Base-by-base conservation (phyloP, 1,140 invertebrate species). In the Psilanteris sp. region DNA sequence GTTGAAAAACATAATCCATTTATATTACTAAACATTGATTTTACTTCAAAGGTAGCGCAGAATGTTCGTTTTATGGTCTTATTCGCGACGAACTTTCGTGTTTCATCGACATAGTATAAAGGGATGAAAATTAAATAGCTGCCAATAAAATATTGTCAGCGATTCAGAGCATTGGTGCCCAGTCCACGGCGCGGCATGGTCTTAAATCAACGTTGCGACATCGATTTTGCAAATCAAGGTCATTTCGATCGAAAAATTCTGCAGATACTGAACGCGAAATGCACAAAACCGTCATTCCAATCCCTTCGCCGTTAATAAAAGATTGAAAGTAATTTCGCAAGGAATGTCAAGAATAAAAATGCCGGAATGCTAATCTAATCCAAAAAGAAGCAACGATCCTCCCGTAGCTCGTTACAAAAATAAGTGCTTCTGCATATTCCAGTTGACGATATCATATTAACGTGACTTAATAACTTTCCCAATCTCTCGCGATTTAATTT, bases 101-200 rank as follows among this genome's bases (percentile, higher is more conserved):
- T 54, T 44, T 32, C 14, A 27, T 22, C 31, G 13, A 9, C 18
- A 24, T 39, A 54, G 61, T 71, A 54, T 59, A 61, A 54, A 62
- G 31, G 18, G 32, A 75, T 62, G 37, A 39, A 68, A 68, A 68
- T 57, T 39, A 55, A 68, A 64, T 70, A 54, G 41, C 34, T 55
- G 55, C 34, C 55, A 62, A 75, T 62, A 64, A 67, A 67, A 54
- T 18, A 36, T 48, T 15, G 55, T 37, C 34, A 32, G 15, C 59
- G 29, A 85, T 85, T 78, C 77, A 68, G 81, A 74, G 41, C 79
- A 83, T 37, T 72, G 55, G 76, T 81, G 84, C 73, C 79, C 68
- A 73, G 62, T 84, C 80, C 79, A 81, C 84, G 85, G 83, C 84
- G 83, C 83, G 80, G 78, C 81, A 81, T 87, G 84, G 84, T 85